These are phyloP conservation scores for Pristionchus mayeri DNA, from an alignment of 2,888 invertebrate species.

Conservation along the genomic window DNA sequence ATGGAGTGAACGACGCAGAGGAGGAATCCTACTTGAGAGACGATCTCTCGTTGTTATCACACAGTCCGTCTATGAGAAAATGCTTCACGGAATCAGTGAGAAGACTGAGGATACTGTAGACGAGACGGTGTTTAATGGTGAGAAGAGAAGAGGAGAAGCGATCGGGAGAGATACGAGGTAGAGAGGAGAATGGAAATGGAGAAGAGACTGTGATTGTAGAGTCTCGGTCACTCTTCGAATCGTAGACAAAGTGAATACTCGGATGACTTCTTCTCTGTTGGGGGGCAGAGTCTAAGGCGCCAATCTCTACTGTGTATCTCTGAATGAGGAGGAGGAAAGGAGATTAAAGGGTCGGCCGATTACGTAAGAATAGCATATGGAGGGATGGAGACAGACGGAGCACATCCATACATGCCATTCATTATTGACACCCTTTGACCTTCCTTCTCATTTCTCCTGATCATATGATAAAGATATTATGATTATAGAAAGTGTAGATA, in stretches of 20 bases:
- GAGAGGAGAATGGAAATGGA: background rate
- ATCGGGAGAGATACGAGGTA: slow-evolving; percentile 55
- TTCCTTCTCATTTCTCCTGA: background rate
- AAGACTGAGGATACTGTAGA: slow-evolving; percentile 58
- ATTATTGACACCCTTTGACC: slow-evolving; percentile 11
- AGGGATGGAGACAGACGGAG: slow-evolving; percentile 30
- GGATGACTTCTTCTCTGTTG: slow-evolving; percentile 28
- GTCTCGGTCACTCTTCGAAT: slow-evolving; percentile 34
- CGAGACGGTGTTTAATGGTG: slow-evolving; percentile 57
- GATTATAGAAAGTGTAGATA: background rate
- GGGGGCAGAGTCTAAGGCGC: slow-evolving; percentile 18
- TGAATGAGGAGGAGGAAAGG: background rate
- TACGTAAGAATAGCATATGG: slow-evolving; percentile 26
- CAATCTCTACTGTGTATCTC: background rate
- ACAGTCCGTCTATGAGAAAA: slow-evolving; percentile 85
- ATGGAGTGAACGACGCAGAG: background rate
- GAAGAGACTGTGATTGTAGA: background rate
- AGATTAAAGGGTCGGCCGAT: slow-evolving; percentile 10
- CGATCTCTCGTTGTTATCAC: slow-evolving; percentile 89
- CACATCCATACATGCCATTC: background rate
- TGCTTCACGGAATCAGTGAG: slow-evolving; percentile 80
- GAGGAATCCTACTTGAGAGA: slow-evolving; percentile 84
- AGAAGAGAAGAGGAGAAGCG: slow-evolving; percentile 52
- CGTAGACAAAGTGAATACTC: slow-evolving; percentile 31
- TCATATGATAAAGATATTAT: slow-evolving; percentile 18